These are phyloP conservation scores for Nomada flava DNA, from an alignment of 2,888 invertebrate species.

Conservation along the genomic window DNA sequence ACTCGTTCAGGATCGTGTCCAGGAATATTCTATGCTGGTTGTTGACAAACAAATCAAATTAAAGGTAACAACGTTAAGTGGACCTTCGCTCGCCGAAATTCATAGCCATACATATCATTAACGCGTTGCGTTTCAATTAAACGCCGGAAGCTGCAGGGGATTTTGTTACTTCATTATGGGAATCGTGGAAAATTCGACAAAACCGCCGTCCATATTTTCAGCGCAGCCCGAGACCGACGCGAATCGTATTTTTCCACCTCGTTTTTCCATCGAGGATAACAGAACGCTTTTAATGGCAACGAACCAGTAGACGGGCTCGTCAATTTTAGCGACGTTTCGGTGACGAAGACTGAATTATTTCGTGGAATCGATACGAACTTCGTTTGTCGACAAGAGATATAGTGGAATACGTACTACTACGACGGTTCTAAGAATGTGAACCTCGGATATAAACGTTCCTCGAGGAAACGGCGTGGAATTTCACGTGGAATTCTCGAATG, in stretches of 20 bases:
- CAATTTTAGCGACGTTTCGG: background rate
- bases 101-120: background rate
- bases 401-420: background rate
- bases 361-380: conserved; percentile 40
- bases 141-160: background rate
- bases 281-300: conserved; percentile 1
- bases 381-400: background rate
- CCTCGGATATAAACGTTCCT: background rate
- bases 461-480: conserved; percentile 11
- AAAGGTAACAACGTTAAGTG: conserved; percentile 37
- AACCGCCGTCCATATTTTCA: background rate
- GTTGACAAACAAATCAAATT: conserved; percentile 31
- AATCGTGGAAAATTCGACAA: background rate
- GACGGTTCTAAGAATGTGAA: conserved; percentile 21
- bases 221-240: background rate
- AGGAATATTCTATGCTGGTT: background rate
- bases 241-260: background rate
- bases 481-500: background rate
- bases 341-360: conserved; percentile 52
- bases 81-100: conserved; percentile 16
- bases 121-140: conserved; percentile 28
- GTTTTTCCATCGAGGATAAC: background rate
- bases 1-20: background rate
- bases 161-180: conserved; percentile 3
- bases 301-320: background rate